These are phyloP conservation scores for Mus caroli DNA, from an alignment of 2,797 vertebrate species.

Conservation along the genomic window DNA sequence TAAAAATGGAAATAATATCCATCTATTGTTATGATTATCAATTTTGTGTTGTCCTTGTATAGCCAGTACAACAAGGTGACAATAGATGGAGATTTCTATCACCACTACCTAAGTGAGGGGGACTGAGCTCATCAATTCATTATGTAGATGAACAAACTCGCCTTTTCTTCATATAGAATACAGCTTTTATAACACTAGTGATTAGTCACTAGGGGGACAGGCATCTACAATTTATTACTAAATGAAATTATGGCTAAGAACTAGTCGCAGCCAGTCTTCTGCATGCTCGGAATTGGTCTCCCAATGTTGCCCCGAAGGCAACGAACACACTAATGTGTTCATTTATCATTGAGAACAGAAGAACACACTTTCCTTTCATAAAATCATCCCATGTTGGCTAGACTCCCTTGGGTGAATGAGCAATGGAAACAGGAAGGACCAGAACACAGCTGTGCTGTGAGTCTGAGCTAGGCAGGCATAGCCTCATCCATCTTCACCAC, in stretches of 20 bases:
- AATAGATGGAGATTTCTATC: not conserved
- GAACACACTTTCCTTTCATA: not conserved
- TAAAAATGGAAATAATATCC: not conserved
- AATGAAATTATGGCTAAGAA: not conserved
- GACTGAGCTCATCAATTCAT: not conserved
- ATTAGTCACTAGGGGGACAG: not conserved
- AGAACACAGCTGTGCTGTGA: rapidly evolving
- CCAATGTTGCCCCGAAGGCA: not conserved
- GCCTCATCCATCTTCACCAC: not conserved
- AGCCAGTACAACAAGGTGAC: not conserved
- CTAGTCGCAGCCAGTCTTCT: not conserved
- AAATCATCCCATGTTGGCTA: not conserved
- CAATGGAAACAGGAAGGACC: not conserved
- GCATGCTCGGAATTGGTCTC: not conserved
- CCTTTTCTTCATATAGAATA: not conserved
- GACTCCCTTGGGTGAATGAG: not conserved
- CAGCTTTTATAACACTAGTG: not conserved
- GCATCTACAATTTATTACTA: not conserved
- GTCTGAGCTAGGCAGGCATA: not conserved
- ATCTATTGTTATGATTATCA: not conserved
- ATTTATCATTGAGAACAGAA: not conserved
- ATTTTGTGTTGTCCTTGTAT: not conserved
- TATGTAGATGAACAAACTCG: not conserved
- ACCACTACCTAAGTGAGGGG: not conserved
- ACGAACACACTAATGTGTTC: not conserved